Evolutionary conservation across 2,888 invertebrate species (phyloP).

Genomic region (Vanessa cardui): DNA sequence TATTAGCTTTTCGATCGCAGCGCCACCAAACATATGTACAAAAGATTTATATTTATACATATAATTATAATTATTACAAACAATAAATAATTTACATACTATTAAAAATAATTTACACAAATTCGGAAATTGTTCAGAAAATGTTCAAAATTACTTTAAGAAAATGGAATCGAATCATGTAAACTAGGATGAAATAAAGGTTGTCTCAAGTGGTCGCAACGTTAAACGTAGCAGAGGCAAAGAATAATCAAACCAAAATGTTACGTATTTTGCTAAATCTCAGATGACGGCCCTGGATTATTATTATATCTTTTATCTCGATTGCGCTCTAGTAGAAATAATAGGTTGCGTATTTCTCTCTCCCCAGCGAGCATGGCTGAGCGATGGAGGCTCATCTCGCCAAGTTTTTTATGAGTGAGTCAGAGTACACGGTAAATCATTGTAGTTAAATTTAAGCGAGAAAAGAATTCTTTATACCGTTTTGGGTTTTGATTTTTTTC

Average conservation of each 20-base stretch:
- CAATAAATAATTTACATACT: no score
- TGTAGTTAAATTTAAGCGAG: constrained; percentile 33
- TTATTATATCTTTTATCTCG: constrained; percentile 61
- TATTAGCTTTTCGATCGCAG: no score
- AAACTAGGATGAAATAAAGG: constrained; percentile 31
- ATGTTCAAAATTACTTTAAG: background rate
- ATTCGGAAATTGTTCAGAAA: no score
- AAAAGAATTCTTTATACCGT: constrained; percentile 24
- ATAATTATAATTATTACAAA: no score
- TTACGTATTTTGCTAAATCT: constrained; percentile 54
- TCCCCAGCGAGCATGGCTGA: constrained; percentile 55
- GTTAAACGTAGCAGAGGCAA: constrained; percentile 16
- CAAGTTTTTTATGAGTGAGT: constrained; percentile 39
- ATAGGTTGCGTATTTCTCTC: constrained; percentile 59
- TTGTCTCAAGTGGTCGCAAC: constrained; percentile 28
- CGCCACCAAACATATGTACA: no score
- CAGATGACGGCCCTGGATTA: constrained; percentile 49
- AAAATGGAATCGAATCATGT: constrained; percentile 21
- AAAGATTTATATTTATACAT: no score
- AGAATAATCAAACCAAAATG: constrained; percentile 42
- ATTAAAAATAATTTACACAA: no score
- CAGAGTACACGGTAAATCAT: constrained; percentile 25
- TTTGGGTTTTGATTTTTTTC: constrained; percentile 11
- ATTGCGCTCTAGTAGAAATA: constrained; percentile 64
- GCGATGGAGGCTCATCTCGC: constrained; percentile 46